Percentiles rank a stretch among this genome's conserved stretches.
These are phyloP conservation scores for Amblyteles armatorius DNA, from an alignment of 2,888 invertebrate species.

Conservation along the genomic window DNA sequence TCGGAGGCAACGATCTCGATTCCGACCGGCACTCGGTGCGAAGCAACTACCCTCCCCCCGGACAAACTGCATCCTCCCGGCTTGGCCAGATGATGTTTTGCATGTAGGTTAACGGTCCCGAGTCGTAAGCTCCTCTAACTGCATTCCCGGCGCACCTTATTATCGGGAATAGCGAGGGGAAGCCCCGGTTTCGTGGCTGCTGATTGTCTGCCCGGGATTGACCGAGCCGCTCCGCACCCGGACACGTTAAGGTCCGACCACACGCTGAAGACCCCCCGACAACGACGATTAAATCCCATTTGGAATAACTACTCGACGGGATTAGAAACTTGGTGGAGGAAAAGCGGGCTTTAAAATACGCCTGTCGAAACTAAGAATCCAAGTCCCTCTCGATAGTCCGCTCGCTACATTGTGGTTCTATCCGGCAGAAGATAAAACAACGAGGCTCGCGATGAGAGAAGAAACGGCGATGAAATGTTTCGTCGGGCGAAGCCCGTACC, in stretches of 20 bases:
- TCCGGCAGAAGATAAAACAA: conserved; percentile 3
- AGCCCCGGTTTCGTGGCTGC: conserved; percentile 41
- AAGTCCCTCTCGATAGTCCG: neutral
- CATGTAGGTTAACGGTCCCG: conserved; percentile 70
- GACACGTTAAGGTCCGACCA: neutral
- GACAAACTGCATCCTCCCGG: conserved; percentile 45
- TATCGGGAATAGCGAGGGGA: conserved; percentile 66
- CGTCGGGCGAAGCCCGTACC: conserved; percentile 9
- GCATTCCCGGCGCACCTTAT: conserved; percentile 69
- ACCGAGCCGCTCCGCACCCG: neutral
- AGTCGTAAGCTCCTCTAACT: conserved; percentile 67
- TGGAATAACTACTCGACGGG: neutral
- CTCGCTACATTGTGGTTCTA: neutral
- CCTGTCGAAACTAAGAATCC: neutral
- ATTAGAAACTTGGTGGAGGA: neutral
- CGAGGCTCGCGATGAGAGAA: neutral
- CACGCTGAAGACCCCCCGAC: neutral
- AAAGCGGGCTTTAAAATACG: neutral
- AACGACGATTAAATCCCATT: conserved; percentile 2
- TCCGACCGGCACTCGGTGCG: conserved; percentile 16
- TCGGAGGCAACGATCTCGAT: conserved; percentile 51
- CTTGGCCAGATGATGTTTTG: conserved; percentile 62
- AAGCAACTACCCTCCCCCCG: conserved; percentile 37
- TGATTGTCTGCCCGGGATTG: conserved; percentile 12
- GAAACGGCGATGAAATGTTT: conserved; percentile 24